Evolutionary conservation across 1,140 invertebrate genomes (phyloP).

Genomic region (Trypoxylus dichotomus): DNA sequence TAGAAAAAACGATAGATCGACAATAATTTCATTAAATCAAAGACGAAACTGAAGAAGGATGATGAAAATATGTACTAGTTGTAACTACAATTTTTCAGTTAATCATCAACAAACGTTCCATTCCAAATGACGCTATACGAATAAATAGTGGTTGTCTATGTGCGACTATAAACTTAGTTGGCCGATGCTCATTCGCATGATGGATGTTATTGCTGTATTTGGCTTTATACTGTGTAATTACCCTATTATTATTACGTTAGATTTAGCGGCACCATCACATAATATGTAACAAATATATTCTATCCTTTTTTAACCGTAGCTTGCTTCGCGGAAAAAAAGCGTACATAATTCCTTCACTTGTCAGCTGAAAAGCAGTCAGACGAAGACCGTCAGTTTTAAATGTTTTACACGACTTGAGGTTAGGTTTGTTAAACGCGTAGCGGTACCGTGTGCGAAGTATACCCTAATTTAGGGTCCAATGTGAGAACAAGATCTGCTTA

Average conservation of each 20-base stretch:
- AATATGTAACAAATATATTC: neutral
- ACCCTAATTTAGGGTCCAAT: neutral
- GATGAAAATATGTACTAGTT: neutral
- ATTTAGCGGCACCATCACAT: neutral
- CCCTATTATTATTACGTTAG: neutral
- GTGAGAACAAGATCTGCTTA: neutral
- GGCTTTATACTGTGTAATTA: neutral
- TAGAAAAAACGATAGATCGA: no score
- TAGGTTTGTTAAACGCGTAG: neutral
- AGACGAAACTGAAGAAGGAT: neutral
- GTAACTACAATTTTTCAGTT: neutral
- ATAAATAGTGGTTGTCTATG: neutral
- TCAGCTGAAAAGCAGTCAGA: constrained; percentile 1
- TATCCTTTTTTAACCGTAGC: neutral
- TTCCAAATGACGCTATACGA: neutral
- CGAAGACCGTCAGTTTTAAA: neutral
- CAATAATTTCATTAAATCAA: neutral
- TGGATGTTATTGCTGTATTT: neutral
- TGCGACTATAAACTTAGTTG: neutral
- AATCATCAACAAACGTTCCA: neutral
- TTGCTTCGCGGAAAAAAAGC: constrained; percentile 6
- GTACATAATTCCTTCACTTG: neutral
- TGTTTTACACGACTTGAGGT: constrained; percentile 9
- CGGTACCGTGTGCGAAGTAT: neutral
- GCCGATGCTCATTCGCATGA: neutral